Evolutionary conservation across 2,888 invertebrate genomes (phyloP).

Genomic region (Bellardia pandia): DNA sequence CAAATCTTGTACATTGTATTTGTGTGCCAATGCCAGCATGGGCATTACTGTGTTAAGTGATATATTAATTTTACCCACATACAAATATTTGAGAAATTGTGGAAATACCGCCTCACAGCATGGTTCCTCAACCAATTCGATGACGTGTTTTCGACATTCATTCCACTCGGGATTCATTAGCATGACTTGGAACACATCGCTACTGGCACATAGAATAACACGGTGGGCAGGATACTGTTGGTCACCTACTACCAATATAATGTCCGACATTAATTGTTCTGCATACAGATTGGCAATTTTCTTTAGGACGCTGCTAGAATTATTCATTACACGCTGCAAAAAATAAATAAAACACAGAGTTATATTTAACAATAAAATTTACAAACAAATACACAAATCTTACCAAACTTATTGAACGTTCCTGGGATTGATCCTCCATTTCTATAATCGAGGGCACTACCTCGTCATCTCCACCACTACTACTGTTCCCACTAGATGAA

Average conservation of each 20-base stretch:
- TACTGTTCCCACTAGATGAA: constrained; percentile 54
- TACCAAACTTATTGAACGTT: constrained; percentile 73
- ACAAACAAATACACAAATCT: constrained; percentile 11
- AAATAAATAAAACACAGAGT: background rate
- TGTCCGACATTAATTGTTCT: constrained; percentile 95
- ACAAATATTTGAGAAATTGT: constrained; percentile 93
- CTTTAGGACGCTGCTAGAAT: constrained; percentile 91
- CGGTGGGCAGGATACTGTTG: constrained; percentile 94
- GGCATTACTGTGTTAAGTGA: constrained; percentile 94
- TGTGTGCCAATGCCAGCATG: constrained; percentile 95
- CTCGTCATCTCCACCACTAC: constrained; percentile 64
- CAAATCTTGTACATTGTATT: constrained; percentile 96
- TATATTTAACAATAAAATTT: no score
- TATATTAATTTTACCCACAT: constrained; percentile 95
- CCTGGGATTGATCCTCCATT: constrained; percentile 71
- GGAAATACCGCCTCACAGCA: constrained; percentile 94
- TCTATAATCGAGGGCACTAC: constrained; percentile 45
- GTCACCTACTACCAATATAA: constrained; percentile 92
- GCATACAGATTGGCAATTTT: constrained; percentile 93
- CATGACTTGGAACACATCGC: constrained; percentile 99
- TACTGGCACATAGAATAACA: constrained; percentile 95
- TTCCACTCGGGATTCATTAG: constrained; percentile 97
- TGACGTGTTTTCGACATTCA: constrained; percentile 93
- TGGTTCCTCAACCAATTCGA: constrained; percentile 93
- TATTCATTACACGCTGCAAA: constrained; percentile 89